Conservation (phyloP, 2,113 vertebrate genomes). For the Deroptyus accipitrinus region DNA sequence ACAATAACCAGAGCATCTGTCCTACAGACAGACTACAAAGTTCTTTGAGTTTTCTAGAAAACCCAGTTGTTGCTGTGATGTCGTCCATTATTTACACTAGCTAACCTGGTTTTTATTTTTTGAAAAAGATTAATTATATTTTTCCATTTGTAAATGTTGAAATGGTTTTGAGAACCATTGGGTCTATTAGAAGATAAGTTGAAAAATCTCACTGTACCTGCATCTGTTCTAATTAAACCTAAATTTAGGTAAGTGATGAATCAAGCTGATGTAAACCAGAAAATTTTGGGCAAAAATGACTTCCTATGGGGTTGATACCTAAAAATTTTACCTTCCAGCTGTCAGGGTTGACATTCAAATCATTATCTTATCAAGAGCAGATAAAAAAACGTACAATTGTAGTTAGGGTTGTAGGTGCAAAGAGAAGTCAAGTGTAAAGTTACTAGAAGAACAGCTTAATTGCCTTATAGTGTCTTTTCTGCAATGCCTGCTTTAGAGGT, state of each 20-base stretch:
- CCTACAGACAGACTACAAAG: rapidly evolving
- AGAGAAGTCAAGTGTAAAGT: neutral
- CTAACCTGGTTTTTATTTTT: neutral
- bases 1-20: neutral
- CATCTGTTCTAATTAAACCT: neutral
- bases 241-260: neutral
- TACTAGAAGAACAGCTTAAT: neutral
- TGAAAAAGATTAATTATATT: neutral
- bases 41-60: neutral
- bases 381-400: neutral
- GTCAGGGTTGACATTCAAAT: neutral
- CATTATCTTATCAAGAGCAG: neutral
- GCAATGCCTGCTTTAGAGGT: neutral
- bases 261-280: neutral
- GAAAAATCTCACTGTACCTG: neutral
- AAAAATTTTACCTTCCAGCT: neutral
- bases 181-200: neutral
- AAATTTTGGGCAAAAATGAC: neutral
- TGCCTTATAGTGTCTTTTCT: neutral
- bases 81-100: neutral
- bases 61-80: neutral
- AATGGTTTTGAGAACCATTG: neutral
- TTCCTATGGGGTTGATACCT: neutral
- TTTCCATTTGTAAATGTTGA: neutral
- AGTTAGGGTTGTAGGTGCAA: neutral